Conservation (phyloP, 2,113 vertebrate species). For the Suncus etruscus region DNA sequence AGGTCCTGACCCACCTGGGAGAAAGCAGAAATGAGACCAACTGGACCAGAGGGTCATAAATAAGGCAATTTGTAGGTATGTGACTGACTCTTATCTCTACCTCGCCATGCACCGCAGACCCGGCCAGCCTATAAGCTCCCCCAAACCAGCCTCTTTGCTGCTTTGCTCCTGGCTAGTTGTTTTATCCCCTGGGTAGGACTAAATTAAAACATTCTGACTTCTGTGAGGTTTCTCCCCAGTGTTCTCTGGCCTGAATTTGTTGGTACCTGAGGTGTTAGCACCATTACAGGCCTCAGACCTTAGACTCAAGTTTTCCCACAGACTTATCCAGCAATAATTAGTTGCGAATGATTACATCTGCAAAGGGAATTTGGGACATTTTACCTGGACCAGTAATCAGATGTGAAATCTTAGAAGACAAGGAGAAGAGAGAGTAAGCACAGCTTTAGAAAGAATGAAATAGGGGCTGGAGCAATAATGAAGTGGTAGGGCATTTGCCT, state of each 20-base stretch:
- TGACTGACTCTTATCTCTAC: background rate
- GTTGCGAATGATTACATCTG: background rate
- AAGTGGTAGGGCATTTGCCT: too few species aligned
- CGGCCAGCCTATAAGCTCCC: background rate
- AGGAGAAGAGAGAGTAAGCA: background rate
- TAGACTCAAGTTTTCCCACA: background rate
- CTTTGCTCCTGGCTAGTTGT: rapidly evolving
- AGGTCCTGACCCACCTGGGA: background rate
- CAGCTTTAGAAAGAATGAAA: background rate
- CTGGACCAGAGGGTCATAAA: rapidly evolving
- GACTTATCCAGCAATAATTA: background rate
- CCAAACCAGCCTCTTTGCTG: rapidly evolving
- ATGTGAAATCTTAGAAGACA: background rate
- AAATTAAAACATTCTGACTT: background rate
- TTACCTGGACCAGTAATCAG: background rate
- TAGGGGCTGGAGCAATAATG: too few species aligned
- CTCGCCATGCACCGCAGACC: rapidly evolving
- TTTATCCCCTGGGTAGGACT: background rate
- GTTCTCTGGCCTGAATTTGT: background rate
- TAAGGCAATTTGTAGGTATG: too few species aligned
- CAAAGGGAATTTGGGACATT: background rate
- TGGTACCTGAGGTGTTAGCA: background rate
- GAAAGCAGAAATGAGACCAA: background rate
- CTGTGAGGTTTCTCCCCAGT: background rate
- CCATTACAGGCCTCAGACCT: background rate